Base-by-base conservation (phyloP, 2,888 invertebrate genomes). In the Cheilosia variabilis region DNA sequence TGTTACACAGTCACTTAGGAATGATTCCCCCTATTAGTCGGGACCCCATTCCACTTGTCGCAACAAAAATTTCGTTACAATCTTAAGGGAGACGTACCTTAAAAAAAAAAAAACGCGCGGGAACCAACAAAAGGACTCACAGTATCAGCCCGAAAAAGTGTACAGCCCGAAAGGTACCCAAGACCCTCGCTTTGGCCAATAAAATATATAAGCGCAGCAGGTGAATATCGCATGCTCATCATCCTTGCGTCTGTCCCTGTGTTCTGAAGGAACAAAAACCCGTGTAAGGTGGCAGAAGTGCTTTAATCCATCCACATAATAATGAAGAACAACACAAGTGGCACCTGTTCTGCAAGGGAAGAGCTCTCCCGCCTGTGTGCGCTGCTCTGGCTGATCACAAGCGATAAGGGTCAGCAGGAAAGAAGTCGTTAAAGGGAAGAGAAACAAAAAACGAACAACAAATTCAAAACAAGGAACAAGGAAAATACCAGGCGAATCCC, bases 381-480 rank as follows among this genome's bases (percentile, higher is more conserved):
- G 15, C 71, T 19, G 81, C 76, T 76, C 76, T 76, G 24, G 17
- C 71, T 27, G 81, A 81, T 81, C 81, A 63, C 52, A 50, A 72
- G 66, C 41, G 86, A 86, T 86, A 86, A 86, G 81, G 86, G 86
- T 86, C 86, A 77, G 86, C 81, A 86, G 86, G 86, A 86, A 86
- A 86, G 81, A 77, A 86, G 86, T 86, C 86, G 86, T 86, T 86
- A 86, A 86, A 83, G 9, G 50, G 37, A 37, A 37, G 13, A 37
- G 2, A 13, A 3, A 41, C 63, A 60, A 41, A 17, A 50, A n/a
- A 65, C 2, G 27, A 55, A 60, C 13, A 27, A 37, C 57, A 47
- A 47, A 47, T 47, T 47, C 27, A 17, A 69, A 63, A 57, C 60
- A 57, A 37, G 57, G 60, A 50, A 77, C 71, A 66, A 66, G 41